phyloP scores from a whole-genome alignment of 2,113 vertebrate species.

The Paradoxurus hermaphroditus region DNA sequence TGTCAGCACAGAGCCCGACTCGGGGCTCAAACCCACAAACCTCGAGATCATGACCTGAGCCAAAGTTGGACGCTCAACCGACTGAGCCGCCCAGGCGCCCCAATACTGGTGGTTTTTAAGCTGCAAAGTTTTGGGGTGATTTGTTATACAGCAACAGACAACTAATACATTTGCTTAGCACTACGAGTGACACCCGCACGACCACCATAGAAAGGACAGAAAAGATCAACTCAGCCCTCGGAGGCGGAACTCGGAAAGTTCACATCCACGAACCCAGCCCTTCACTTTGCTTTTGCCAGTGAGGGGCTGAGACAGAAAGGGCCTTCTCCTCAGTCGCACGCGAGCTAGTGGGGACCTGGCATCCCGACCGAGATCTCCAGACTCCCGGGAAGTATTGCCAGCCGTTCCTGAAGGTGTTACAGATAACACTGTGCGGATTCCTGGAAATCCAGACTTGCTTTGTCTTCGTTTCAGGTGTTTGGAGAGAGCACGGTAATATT shows the following conservation, averaged over 20 bases:
- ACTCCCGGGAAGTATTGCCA: neutral
- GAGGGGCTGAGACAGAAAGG: neutral
- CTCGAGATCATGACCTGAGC: too few relatives aligned
- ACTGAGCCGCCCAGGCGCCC: too few relatives aligned
- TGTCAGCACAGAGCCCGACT: too few relatives aligned
- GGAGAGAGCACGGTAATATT: neutral
- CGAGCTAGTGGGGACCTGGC: neutral
- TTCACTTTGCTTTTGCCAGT: neutral
- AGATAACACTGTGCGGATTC: neutral
- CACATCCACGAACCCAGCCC: neutral
- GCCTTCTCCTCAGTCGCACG: neutral
- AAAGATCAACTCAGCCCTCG: rapidly evolving
- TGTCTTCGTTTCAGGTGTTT: neutral
- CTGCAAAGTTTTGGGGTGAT: neutral
- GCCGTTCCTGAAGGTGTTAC: neutral
- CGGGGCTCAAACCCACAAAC: too few relatives aligned
- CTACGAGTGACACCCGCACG: neutral
- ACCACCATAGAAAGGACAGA: neutral
- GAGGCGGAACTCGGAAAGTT: neutral
- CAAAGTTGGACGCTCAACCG: too few relatives aligned
- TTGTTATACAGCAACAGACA: neutral
- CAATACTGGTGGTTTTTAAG: neutral
- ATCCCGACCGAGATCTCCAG: neutral
- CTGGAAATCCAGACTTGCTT: neutral
- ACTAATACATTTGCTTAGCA: neutral